Evolutionary conservation across 2,113 vertebrate genomes (phyloP).

Genomic region (Heliornis fulica): DNA sequence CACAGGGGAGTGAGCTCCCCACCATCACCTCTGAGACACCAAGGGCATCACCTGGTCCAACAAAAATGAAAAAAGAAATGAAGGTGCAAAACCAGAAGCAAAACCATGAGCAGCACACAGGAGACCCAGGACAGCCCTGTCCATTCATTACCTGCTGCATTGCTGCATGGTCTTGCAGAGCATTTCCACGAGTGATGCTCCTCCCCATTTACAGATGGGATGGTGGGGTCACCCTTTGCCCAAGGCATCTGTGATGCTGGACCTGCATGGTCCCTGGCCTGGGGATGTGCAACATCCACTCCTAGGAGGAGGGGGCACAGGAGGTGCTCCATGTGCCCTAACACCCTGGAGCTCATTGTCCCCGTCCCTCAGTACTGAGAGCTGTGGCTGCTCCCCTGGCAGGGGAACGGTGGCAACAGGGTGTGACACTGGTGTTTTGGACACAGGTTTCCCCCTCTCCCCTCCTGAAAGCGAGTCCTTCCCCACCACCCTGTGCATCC

Average conservation of each 20-base stretch:
- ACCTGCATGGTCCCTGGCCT: rapidly evolving
- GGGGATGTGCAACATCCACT: not conserved
- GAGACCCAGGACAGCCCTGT: not conserved
- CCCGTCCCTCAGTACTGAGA: rapidly evolving
- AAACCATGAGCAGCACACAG: not conserved
- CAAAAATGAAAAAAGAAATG: not conserved
- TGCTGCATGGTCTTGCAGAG: not conserved
- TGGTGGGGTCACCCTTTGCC: too few relatives aligned
- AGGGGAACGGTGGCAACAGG: rapidly evolving
- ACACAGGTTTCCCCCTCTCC: rapidly evolving
- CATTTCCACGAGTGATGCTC: not conserved
- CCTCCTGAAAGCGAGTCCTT: not conserved
- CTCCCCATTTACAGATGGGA: not conserved
- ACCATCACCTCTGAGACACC: not conserved
- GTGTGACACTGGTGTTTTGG: not conserved
- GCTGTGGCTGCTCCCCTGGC: not conserved
- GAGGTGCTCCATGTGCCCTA: rapidly evolving
- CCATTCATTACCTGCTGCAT: not conserved
- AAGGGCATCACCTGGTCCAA: not conserved
- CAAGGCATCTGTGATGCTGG: too few relatives aligned
- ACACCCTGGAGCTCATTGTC: not conserved
- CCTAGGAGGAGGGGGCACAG: not conserved
- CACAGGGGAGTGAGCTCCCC: not conserved
- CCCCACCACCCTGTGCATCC: rapidly evolving
- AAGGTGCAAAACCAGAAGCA: not conserved